A percentile compares a stretch with the other conserved stretches of the same genome.
Evolutionary conservation across 2,113 vertebrate genomes (phyloP).

Genomic region (Ochotona curzoniae): DNA sequence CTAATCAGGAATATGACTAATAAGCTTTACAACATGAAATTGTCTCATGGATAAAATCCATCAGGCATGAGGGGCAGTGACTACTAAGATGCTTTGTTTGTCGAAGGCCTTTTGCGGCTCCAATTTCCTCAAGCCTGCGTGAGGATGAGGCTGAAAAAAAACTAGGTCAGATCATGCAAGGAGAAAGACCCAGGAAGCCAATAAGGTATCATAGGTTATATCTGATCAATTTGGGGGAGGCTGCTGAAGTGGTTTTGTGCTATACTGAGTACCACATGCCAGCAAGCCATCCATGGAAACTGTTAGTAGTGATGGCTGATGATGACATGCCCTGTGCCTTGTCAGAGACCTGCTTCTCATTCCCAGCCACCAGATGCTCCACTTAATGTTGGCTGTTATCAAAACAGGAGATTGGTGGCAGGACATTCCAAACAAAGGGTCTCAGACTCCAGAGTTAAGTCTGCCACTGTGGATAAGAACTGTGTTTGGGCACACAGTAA

Average conservation of each 20-base stretch:
- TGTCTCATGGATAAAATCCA: not conserved
- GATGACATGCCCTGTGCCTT: not conserved
- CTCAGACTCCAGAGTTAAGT: not conserved
- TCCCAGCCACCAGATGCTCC: not conserved
- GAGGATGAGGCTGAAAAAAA: not conserved
- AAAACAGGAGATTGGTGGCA: not conserved
- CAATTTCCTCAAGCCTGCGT: not conserved
- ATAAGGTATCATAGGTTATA: not conserved
- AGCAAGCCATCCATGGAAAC: not conserved
- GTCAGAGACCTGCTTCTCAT: not conserved
- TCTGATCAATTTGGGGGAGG: not conserved
- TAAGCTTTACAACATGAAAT: not conserved
- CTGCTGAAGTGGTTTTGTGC: not conserved
- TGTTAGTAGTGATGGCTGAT: not conserved
- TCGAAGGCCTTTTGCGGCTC: not conserved
- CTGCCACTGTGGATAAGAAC: not conserved
- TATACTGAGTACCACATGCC: not conserved
- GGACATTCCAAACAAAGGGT: not conserved
- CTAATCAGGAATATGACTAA: conserved; percentile 6
- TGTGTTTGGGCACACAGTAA: not conserved
- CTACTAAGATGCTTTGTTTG: not conserved
- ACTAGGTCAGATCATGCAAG: not conserved
- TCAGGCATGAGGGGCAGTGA: not conserved
- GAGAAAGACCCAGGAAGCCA: not conserved
- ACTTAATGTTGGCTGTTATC: not conserved